A percentile compares a stretch with the other conserved stretches of the same genome.
These are phyloP conservation scores for Ceyx erithaca DNA, from an alignment of 2,797 vertebrate species.

Conservation along the genomic window DNA sequence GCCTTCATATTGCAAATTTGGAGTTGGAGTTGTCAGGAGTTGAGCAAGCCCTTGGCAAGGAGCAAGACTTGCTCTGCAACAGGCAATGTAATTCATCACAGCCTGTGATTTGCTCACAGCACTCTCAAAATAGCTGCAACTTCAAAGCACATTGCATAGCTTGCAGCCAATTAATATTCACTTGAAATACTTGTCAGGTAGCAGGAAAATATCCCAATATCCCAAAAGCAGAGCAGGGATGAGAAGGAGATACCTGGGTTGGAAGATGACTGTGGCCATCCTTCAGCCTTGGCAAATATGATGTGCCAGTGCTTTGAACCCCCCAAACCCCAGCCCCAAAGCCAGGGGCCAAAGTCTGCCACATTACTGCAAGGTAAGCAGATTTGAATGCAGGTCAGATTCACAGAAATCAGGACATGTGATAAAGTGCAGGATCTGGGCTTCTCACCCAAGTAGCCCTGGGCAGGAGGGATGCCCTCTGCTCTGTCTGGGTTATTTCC, in stretches of 20 bases:
- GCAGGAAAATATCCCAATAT: not conserved
- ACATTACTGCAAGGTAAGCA: accelerated
- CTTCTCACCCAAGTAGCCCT: not conserved
- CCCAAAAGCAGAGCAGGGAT: not conserved
- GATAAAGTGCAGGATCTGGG: not conserved
- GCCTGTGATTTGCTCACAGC: not conserved
- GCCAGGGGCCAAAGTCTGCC: not conserved
- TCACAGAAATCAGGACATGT: not conserved
- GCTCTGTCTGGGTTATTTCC: not conserved
- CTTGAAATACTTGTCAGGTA: not conserved
- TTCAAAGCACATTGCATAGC: not conserved
- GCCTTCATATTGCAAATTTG: not conserved
- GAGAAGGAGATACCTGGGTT: not conserved
- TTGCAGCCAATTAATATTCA: not conserved
- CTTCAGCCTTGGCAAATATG: not conserved
- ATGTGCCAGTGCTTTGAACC: not conserved
- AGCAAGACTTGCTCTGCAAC: not conserved
- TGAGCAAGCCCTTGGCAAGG: not conserved
- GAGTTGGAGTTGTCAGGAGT: not conserved
- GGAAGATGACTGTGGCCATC: not conserved
- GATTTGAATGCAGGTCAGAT: not conserved
- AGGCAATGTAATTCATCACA: not conserved
- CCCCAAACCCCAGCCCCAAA: not conserved
- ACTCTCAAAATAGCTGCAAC: not conserved
- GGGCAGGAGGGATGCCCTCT: not conserved